These are phyloP conservation scores for Drosophila mimetica DNA, from an alignment of 2,888 invertebrate genomes.

Conservation along the genomic window DNA sequence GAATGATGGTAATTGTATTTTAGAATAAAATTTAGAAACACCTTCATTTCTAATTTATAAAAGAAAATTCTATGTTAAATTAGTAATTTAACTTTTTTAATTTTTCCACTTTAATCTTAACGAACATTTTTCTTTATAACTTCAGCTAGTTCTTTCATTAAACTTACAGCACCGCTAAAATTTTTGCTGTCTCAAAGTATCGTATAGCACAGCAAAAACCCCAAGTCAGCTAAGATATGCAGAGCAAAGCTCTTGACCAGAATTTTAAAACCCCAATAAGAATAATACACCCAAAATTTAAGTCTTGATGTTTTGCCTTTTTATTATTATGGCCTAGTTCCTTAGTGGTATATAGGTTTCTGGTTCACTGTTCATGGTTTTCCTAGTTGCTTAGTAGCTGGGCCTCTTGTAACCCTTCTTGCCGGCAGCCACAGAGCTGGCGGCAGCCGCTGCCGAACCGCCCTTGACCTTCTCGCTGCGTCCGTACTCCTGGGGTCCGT, in stretches of 20 bases:
- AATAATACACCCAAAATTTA: background rate
- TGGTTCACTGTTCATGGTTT: conserved; percentile 33
- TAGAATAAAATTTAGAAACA: too few relatives aligned
- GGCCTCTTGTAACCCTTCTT: conserved; percentile 36
- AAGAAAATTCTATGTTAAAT: too few relatives aligned
- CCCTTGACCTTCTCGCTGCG: conserved; percentile 51
- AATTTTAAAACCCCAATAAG: conserved; percentile 1
- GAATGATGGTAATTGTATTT: too few relatives aligned
- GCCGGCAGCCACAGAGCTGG: conserved; percentile 58
- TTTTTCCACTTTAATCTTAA: background rate
- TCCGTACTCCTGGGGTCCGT: conserved; percentile 50
- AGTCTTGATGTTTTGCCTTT: conserved; percentile 27
- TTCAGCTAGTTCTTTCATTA: background rate
- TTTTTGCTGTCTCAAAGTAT: conserved; percentile 1
- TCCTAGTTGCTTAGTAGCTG: conserved; percentile 25
- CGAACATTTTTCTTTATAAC: background rate
- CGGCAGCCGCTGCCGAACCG: conserved; percentile 72
- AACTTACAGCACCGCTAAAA: background rate
- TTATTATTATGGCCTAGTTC: conserved; percentile 34
- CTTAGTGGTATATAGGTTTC: conserved; percentile 11
- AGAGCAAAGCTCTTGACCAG: background rate
- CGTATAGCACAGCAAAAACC: background rate
- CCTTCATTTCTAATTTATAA: too few relatives aligned
- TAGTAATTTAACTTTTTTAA: background rate
- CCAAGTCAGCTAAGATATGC: background rate